phyloP scores from a whole-genome alignment of 2,113 vertebrate genomes.

The Tychaedon coryphoeus region DNA sequence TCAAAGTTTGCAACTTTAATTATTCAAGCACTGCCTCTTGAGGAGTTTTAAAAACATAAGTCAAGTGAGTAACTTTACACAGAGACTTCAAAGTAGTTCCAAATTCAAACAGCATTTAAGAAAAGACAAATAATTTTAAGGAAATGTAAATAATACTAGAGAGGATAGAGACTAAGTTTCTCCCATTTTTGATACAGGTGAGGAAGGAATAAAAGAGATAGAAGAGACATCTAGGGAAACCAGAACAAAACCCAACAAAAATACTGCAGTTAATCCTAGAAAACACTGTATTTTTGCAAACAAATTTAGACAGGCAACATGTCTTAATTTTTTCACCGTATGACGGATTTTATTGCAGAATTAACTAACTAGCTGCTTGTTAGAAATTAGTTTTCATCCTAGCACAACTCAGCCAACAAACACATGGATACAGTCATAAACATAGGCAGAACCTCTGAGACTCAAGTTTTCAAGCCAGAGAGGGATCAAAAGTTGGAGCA shows the following conservation, averaged over 20 bases:
- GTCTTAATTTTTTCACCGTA: background rate
- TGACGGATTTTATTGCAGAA: background rate
- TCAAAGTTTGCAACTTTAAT: background rate
- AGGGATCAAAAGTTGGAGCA: background rate
- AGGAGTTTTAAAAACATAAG: background rate
- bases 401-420: background rate
- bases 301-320: accelerated
- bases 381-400: background rate
- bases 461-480: background rate
- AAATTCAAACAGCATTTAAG: background rate
- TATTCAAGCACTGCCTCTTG: background rate
- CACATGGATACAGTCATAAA: background rate
- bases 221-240: background rate
- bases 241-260: background rate
- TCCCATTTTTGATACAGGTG: background rate
- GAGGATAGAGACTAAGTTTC: background rate
- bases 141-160: background rate
- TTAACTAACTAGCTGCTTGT: background rate
- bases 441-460: background rate
- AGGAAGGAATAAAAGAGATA: background rate
- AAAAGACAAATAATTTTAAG: background rate
- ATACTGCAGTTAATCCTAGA: background rate
- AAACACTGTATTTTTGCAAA: background rate
- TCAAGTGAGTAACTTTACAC: background rate
- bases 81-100: background rate